Conservation (phyloP, 92 coral and sea anemone genomes). For the Paragorgia papillata region DNA sequence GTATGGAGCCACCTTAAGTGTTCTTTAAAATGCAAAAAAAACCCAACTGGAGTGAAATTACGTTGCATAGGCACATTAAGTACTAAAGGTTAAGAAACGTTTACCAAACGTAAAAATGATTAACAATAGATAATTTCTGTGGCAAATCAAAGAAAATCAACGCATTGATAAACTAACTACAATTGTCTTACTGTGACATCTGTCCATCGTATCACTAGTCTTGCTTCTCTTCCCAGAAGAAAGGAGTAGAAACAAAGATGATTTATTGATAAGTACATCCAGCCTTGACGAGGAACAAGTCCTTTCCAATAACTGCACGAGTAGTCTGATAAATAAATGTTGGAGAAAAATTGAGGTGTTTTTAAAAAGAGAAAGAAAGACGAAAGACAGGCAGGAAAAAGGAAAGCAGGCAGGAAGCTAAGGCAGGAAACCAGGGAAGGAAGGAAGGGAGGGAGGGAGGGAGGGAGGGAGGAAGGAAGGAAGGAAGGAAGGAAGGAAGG, state of each 20-base stretch:
- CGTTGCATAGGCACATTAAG: no score
- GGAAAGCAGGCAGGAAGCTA: background rate
- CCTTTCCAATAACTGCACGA: constrained; percentile 99
- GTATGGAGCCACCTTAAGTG: no score
- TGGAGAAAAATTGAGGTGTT: no score
- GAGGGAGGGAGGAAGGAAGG: background rate
- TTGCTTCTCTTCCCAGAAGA: constrained; percentile 95
- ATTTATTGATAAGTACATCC: constrained; percentile 95
- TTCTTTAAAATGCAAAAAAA: no score
- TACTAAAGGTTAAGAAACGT: no score
- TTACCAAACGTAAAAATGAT: no score
- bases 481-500: constrained; percentile 1
- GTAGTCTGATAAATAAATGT: constrained; percentile 62
- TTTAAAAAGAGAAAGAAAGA: no score
- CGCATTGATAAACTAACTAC: no score
- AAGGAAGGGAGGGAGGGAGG: background rate
- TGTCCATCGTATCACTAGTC: constrained; percentile 94
- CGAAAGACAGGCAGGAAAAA: background rate
- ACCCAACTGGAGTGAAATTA: no score
- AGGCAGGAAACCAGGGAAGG: background rate
- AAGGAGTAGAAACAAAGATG: constrained; percentile 97
- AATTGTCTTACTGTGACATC: constrained; percentile 87
- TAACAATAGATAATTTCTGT: no score
- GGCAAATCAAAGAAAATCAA: no score
- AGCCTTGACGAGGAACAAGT: constrained; percentile 96